A percentile compares a stretch with the other conserved stretches of the same genome.
phyloP scores from a whole-genome alignment of 2,797 vertebrate species.

The Myiothlypis chrysogaster region DNA sequence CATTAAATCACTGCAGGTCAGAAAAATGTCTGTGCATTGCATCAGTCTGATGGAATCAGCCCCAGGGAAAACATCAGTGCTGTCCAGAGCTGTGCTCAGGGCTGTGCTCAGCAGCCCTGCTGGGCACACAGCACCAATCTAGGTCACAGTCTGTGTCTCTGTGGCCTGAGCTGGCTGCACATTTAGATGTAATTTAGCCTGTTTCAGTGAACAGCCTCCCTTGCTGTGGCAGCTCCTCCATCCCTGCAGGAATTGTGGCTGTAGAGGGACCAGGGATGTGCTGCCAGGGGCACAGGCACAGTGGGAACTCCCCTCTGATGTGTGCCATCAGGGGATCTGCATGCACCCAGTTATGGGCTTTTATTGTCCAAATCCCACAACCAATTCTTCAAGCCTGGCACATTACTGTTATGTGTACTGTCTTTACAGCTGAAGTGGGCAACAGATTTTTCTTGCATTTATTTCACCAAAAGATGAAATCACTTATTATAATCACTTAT shows the following conservation, averaged over 20 bases:
- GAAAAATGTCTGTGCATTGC: background rate
- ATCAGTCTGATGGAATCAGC: background rate
- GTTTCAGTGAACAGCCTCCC: rapidly evolving
- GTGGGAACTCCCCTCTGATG: background rate
- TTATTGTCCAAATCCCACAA: background rate
- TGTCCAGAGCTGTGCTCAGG: background rate
- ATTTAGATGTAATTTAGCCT: background rate
- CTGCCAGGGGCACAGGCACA: background rate
- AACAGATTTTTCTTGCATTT: background rate
- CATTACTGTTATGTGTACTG: background rate
- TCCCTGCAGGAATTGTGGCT: background rate
- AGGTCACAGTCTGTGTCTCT: background rate
- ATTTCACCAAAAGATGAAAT: background rate
- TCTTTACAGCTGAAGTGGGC: background rate
- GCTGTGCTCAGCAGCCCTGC: background rate
- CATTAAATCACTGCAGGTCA: background rate
- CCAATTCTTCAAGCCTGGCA: background rate
- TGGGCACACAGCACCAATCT: background rate
- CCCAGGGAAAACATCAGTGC: background rate
- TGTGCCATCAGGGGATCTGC: background rate
- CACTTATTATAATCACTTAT: background rate
- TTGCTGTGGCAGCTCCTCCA: background rate
- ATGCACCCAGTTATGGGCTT: rapidly evolving
- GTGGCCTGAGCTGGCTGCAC: background rate
- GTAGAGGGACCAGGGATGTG: background rate